These are phyloP conservation scores for Antheraea assamensis DNA, from an alignment of 2,888 invertebrate species.

Conservation along the genomic window DNA sequence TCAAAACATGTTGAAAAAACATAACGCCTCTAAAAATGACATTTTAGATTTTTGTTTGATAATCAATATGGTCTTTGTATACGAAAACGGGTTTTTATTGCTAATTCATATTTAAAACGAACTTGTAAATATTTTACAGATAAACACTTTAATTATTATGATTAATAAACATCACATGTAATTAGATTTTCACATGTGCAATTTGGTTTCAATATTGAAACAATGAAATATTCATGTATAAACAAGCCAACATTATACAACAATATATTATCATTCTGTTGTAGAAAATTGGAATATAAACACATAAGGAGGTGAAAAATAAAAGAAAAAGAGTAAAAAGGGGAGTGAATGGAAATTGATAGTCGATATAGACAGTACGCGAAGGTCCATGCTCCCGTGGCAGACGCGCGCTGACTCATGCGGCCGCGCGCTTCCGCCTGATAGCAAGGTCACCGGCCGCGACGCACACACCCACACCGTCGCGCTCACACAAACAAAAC, in stretches of 20 bases:
- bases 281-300: not conserved
- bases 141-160: not conserved
- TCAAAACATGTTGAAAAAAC: constrained; percentile 7
- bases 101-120: not conserved
- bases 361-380: constrained; percentile 38
- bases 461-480: constrained; percentile 52
- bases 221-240: not conserved
- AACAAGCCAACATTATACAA: too few relatives aligned
- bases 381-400: constrained; percentile 74
- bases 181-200: not conserved
- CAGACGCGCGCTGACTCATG: constrained; percentile 77
- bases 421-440: constrained; percentile 79
- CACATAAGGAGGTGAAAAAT: not conserved
- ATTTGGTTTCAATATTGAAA: too few relatives aligned
- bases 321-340: constrained; percentile 20
- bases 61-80: not conserved
- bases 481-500: constrained; percentile 45
- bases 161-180: not conserved
- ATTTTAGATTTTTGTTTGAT: not conserved
- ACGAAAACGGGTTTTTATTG: not conserved
- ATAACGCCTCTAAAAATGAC: not conserved
- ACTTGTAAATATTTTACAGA: not conserved
- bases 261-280: not conserved
- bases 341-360: constrained; percentile 33
- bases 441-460: constrained; percentile 81